phyloP scores from a whole-genome alignment of 92 coral and sea anemone genomes.

The Palythoa heliodiscus region DNA sequence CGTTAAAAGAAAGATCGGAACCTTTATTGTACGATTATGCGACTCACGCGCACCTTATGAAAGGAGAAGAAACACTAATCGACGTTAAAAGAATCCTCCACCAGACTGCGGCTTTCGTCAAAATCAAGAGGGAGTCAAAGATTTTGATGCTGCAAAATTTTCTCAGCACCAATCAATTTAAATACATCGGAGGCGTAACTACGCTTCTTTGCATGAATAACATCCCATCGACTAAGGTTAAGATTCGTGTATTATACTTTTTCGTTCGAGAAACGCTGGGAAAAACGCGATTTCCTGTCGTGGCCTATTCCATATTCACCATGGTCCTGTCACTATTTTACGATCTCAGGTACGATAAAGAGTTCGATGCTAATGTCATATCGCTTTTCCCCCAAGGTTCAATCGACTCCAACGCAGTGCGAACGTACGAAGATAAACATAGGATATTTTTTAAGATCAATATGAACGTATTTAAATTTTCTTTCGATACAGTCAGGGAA shows the following conservation, averaged over 20 bases:
- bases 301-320: slow-evolving; percentile 11
- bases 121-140: background rate
- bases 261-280: background rate
- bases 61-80: background rate
- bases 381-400: background rate
- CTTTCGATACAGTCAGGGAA: background rate
- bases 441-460: background rate
- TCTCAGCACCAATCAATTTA: background rate
- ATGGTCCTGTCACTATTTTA: background rate
- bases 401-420: background rate
- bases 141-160: too few relatives aligned
- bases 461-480: too few relatives aligned
- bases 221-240: background rate
- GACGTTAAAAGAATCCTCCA: background rate
- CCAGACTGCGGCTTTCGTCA: background rate
- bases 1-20: background rate
- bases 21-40: background rate
- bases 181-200: background rate
- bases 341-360: slow-evolving; percentile 1
- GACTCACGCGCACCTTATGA: background rate
- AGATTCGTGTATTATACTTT: background rate
- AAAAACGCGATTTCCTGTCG: background rate
- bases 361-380: background rate
- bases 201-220: background rate
- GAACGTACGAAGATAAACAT: slow-evolving; percentile 5